Percentiles rank a stretch among this genome's conserved stretches.
Conservation (phyloP, 1,140 invertebrate species). For the Drosophila teissieri region DNA sequence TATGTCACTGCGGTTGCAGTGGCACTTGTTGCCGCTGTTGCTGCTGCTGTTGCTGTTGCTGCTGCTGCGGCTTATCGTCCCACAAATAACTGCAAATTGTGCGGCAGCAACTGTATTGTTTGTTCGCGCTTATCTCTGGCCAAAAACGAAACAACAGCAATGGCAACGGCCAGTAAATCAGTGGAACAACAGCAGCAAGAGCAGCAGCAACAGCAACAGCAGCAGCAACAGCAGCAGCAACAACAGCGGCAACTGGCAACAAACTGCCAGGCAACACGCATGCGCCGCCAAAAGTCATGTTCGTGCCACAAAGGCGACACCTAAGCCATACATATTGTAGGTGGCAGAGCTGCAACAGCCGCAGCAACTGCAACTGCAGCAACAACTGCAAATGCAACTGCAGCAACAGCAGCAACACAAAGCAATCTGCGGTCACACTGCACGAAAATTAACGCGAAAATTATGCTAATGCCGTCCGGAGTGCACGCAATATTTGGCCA, state of each 20-base stretch:
- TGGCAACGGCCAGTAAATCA: conserved; percentile 62
- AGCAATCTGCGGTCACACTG: conserved; percentile 39
- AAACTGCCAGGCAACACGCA: conserved; percentile 81
- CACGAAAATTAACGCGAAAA: conserved; percentile 39
- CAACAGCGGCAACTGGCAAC: conserved; percentile 62
- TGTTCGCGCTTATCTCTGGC: conserved; percentile 64
- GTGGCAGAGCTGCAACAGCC: conserved; percentile 69
- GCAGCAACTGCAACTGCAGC: conserved; percentile 49
- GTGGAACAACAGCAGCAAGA: conserved; percentile 43
- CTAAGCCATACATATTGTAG: conserved; percentile 81
- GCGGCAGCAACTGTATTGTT: conserved; percentile 75
- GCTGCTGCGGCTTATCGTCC: conserved; percentile 52
- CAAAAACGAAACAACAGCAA: conserved; percentile 42
- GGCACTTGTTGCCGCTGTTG: conserved; percentile 48
- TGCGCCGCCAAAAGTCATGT: conserved; percentile 82
- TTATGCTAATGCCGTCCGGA: conserved; percentile 28
- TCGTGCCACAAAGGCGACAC: conserved; percentile 79
- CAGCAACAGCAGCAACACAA: conserved; percentile 49
- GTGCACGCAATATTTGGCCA: conserved; percentile 29
- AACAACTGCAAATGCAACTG: conserved; percentile 5
- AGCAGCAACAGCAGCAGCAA: conserved; percentile 51
- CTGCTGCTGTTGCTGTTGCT: conserved; percentile 18
- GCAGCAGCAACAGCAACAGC: conserved; percentile 23
- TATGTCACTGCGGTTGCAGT: conserved; percentile 60
- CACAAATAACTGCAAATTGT: conserved; percentile 81